These are phyloP conservation scores for Sebastes trivittatus DNA, from an alignment of 2,797 vertebrate genomes.

Conservation along the genomic window DNA sequence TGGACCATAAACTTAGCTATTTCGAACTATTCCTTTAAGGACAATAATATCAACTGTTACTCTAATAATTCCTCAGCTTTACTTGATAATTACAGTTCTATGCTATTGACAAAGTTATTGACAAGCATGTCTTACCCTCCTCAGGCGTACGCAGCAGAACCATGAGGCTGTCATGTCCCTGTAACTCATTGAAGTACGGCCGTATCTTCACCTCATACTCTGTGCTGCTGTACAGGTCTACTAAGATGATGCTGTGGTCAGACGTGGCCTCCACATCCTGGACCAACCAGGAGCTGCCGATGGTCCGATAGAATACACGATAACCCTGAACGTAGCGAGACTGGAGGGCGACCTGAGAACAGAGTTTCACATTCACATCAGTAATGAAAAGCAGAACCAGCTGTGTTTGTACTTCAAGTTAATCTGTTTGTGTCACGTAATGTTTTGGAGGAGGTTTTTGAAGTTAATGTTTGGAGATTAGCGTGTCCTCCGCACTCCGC, in stretches of 20 bases:
- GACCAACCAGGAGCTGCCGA: constrained; percentile 85
- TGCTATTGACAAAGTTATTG: background rate
- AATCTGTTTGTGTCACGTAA: constrained; percentile 28
- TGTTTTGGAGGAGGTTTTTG: constrained; percentile 27
- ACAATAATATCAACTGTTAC: background rate
- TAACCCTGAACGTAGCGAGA: constrained; percentile 90
- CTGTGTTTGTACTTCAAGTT: constrained; percentile 14
- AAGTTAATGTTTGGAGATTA: constrained; percentile 52
- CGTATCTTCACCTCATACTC: constrained; percentile 94
- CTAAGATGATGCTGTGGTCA: constrained; percentile 82
- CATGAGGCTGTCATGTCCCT: constrained; percentile 89
- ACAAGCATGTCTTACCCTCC: constrained; percentile 84
- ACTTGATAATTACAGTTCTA: background rate
- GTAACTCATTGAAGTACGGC: constrained; percentile 90
- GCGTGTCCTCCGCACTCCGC: constrained; percentile 31
- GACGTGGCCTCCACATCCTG: constrained; percentile 81
- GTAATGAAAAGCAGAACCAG: background rate
- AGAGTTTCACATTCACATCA: constrained; percentile 14
- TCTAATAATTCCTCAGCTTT: background rate
- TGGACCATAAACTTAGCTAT: background rate
- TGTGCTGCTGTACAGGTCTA: constrained; percentile 82
- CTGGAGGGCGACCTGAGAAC: constrained; percentile 85
- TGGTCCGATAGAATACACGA: constrained; percentile 88
- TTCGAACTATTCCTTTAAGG: background rate
- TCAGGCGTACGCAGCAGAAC: constrained; percentile 85